Percentiles rank a stretch among this genome's conserved stretches.
Evolutionary conservation across 2,888 invertebrate genomes (phyloP).

Genomic region (Scaeva pyrastri): DNA sequence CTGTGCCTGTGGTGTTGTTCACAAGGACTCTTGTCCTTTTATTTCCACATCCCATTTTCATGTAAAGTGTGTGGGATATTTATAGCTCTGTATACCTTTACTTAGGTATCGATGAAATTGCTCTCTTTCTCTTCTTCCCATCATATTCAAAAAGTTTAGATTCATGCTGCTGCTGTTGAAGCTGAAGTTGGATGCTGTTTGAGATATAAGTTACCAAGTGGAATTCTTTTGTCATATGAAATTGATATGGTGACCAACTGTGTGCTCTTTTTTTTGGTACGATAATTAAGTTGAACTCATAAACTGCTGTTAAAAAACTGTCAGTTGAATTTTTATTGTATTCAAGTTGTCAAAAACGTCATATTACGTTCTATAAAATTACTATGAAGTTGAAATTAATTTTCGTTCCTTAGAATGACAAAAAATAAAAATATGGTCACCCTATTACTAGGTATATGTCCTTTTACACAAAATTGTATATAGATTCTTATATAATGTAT

Average conservation of each 20-base stretch:
- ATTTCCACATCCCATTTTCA: slow-evolving; percentile 40
- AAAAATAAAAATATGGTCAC: neutral
- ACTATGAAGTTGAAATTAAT: no score
- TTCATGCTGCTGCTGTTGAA: slow-evolving; percentile 11
- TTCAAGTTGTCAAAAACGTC: no score
- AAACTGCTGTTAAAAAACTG: no score
- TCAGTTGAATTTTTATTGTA: no score
- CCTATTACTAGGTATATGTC: neutral
- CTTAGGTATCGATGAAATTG: slow-evolving; percentile 19
- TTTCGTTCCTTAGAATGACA: no score
- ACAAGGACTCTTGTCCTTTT: slow-evolving; percentile 55
- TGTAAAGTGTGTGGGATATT: slow-evolving; percentile 31
- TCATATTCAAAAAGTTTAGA: slow-evolving; percentile 1
- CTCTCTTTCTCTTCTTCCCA: neutral
- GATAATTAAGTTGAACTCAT: no score
- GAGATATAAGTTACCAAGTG: slow-evolving; percentile 18
- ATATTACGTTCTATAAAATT: no score
- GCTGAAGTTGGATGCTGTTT: no score
- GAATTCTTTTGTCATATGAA: slow-evolving; percentile 21
- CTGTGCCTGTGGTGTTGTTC: slow-evolving; percentile 29
- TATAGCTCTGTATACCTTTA: neutral
- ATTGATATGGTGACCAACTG: neutral
- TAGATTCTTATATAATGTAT: neutral
- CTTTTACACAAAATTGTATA: neutral
- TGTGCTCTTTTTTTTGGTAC: neutral